These are phyloP conservation scores for Neoniphon sammara DNA, from an alignment of 2,797 vertebrate species.

Conservation along the genomic window DNA sequence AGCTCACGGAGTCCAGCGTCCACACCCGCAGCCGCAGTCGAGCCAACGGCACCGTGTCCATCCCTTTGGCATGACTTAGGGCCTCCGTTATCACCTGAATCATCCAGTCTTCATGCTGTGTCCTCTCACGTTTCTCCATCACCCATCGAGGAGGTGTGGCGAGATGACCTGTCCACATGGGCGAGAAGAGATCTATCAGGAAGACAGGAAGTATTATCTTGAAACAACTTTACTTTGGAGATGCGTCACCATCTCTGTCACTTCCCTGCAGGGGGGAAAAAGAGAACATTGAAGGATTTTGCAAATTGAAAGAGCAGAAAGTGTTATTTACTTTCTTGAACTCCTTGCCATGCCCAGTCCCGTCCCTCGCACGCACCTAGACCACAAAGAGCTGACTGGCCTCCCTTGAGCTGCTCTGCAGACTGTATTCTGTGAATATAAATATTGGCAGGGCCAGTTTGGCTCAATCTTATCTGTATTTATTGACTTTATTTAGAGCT, in stretches of 20 bases:
- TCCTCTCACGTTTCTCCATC: constrained; percentile 43
- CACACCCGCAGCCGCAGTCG: constrained; percentile 92
- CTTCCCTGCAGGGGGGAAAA: constrained; percentile 34
- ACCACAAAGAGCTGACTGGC: constrained; percentile 69
- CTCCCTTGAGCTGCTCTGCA: constrained; percentile 71
- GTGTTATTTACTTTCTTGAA: constrained; percentile 72
- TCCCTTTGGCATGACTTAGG: constrained; percentile 90
- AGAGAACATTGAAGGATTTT: constrained; percentile 49
- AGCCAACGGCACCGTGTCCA: constrained; percentile 92
- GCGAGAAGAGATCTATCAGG: constrained; percentile 31
- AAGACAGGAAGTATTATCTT: constrained; percentile 50
- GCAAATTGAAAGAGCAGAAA: constrained; percentile 59
- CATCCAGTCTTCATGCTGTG: constrained; percentile 24
- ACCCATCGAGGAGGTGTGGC: constrained; percentile 40
- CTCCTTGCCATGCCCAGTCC: constrained; percentile 57
- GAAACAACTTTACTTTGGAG: constrained; percentile 46
- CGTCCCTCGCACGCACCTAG: constrained; percentile 66
- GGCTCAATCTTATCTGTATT: constrained; percentile 80
- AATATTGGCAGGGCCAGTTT: constrained; percentile 80
- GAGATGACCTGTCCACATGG: constrained; percentile 38
- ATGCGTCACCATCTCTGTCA: constrained; percentile 39
- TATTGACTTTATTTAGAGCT: constrained; percentile 80
- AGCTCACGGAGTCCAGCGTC: constrained; percentile 88
- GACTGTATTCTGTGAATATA: constrained; percentile 90
- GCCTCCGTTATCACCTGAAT: background rate